A percentile compares a stretch with the other conserved stretches of the same genome.
Conservation (phyloP, 2,113 vertebrate species). For the Microcebus griseorufus region DNA sequence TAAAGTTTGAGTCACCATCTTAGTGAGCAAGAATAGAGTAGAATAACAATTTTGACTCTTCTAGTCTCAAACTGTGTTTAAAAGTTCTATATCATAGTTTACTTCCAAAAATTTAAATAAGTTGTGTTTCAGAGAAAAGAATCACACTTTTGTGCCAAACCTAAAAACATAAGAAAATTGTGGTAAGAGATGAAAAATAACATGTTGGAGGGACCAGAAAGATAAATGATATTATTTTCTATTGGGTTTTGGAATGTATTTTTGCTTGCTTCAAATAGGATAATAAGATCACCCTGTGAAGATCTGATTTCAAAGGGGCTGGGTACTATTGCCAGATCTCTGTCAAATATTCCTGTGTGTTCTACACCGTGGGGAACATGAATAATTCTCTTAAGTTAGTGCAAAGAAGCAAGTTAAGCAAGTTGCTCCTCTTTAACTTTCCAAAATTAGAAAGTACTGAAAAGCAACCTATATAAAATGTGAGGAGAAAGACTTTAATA, state of each 20-base stretch:
- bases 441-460: background rate
- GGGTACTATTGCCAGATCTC: background rate
- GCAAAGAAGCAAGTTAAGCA: background rate
- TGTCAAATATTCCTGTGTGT: background rate
- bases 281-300: background rate
- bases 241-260: background rate
- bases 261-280: background rate
- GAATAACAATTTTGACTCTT: background rate
- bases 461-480: background rate
- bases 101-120: constrained; percentile 13
- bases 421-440: background rate
- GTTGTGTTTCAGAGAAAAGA: background rate
- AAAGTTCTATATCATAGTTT: background rate
- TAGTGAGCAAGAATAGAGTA: background rate
- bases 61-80: background rate
- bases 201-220: background rate
- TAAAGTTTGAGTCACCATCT: background rate
- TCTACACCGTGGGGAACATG: too few relatives aligned
- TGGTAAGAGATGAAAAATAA: background rate
- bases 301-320: background rate
- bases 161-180: background rate
- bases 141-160: background rate
- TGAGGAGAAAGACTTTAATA: background rate
- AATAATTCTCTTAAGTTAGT: background rate
- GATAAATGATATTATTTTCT: background rate